Conservation (phyloP, 1,140 invertebrate genomes). For the Melitaea cinxia region DNA sequence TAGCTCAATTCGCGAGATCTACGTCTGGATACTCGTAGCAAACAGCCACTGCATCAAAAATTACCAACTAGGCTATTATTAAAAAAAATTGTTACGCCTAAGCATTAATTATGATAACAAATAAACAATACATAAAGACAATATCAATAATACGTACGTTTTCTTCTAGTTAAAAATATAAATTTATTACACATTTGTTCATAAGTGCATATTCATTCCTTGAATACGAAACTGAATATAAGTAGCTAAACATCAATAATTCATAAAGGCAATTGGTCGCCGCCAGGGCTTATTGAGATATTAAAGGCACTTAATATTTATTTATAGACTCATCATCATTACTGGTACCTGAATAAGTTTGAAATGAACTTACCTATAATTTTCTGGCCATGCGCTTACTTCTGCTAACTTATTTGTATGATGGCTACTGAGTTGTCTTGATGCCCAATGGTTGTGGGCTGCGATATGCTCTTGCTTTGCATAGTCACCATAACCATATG, state of each 20-base stretch:
- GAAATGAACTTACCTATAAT: conserved; percentile 75
- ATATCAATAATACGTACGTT: too few relatives aligned
- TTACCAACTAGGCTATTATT: neutral
- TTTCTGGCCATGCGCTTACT: conserved; percentile 78
- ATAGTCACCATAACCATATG: conserved; percentile 74
- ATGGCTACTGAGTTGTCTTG: conserved; percentile 68
- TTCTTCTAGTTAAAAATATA: neutral
- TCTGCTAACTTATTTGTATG: conserved; percentile 76
- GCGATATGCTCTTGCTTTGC: conserved; percentile 76
- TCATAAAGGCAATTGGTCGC: conserved; percentile 61
- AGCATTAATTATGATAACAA: too few relatives aligned
- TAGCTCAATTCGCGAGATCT: conserved; percentile 67
- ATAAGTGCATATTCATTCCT: conserved; percentile 62
- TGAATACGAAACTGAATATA: conserved; percentile 51
- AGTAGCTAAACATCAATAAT: conserved; percentile 68
- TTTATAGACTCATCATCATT: conserved; percentile 32
- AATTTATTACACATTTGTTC: conserved; percentile 50
- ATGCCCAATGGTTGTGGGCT: conserved; percentile 74
- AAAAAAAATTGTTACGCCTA: too few relatives aligned
- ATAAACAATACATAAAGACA: too few relatives aligned
- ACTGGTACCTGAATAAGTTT: conserved; percentile 22
- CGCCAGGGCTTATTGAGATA: conserved; percentile 61
- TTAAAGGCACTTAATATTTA: conserved; percentile 41
- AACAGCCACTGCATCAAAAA: conserved; percentile 37
- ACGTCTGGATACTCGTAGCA: conserved; percentile 54